Base-by-base conservation (phyloP, 23 tunicate species). In the Styela clava region DNA sequence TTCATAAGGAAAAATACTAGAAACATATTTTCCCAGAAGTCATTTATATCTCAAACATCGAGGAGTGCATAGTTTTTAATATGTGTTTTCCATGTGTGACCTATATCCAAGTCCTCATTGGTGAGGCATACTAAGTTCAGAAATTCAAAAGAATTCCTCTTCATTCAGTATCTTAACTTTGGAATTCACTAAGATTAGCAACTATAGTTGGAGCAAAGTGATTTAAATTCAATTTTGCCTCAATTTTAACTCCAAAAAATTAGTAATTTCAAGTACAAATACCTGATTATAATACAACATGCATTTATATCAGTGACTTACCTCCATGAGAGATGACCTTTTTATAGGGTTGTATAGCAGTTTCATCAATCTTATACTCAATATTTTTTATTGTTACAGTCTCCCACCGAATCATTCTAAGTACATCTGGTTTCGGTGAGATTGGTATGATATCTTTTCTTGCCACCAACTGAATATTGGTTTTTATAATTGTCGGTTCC, bases 281-380 rank as follows among this genome's bases (percentile, higher is more conserved):
- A 19, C 19, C 64, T 19, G 64, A 21, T 61, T 19, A 19, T 61
- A 61, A 19, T 61, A 21, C 19, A 61, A 61, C 21, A 19, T 19
- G 21, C 64, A 61, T 61, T 61, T 61, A 21, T 19, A 21, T 61
- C 64, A 61, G n/a, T n/a, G n/a, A n/a, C n/a, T 52, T 34, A 93
- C 98, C 98, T 87, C 98, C 98, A 64, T 93, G 98, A 2, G 90
- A 81, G 3, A 93, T 81, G 32, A 84, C 90, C n/a, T 72, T 74
- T 44, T 93, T 93, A 80, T 87, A 93, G 23, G 92, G 88, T 76
- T 93, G 98, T 7, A 93, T 78, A 0, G 83, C 62, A 34, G 80
- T 20, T 5, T 84, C 93, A 62, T 93, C 98, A 63, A 93, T 72
- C 52, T 77, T 68, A 80, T 87, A 84, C 5, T 77, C 87, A 0